phyloP scores from a whole-genome alignment of 2,797 vertebrate species.

The Diplodus sargus region DNA sequence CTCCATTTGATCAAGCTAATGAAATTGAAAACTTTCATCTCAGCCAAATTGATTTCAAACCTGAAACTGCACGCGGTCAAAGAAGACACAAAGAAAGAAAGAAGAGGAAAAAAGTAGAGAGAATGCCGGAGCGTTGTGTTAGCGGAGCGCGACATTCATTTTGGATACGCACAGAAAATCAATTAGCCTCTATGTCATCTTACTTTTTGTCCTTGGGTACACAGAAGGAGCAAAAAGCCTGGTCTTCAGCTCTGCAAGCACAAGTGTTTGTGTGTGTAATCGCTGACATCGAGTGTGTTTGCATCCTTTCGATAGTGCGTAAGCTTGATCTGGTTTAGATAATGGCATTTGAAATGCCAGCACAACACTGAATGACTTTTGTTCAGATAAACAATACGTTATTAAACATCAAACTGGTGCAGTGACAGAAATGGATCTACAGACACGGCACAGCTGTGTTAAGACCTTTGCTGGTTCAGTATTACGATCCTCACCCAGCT shows the following conservation, averaged over 20 bases:
- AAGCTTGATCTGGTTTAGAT: slow-evolving; percentile 8
- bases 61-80: slow-evolving; percentile 64
- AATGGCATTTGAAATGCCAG: not conserved
- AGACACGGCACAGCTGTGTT: not conserved
- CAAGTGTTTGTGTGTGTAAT: not conserved
- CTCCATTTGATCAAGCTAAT: slow-evolving; percentile 85
- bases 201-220: slow-evolving; percentile 49
- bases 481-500: not conserved
- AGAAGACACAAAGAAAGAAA: not conserved
- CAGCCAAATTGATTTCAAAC: slow-evolving; percentile 85
- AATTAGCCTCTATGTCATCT: slow-evolving; percentile 61
- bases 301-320: slow-evolving; percentile 12
- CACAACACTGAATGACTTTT: not conserved
- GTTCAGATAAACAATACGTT: not conserved
- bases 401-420: not conserved
- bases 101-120: slow-evolving; percentile 20
- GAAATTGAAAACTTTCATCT: slow-evolving; percentile 87
- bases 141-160: slow-evolving; percentile 60
- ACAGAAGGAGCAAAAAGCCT: slow-evolving; percentile 7
- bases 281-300: slow-evolving; percentile 9
- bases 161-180: slow-evolving; percentile 64
- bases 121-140: slow-evolving; percentile 43
- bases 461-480: not conserved
- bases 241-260: slow-evolving; percentile 17
- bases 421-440: not conserved